Base-by-base conservation (phyloP, 53 echinoderm and acorn worm species). In the Actinopyga echinites region DNA sequence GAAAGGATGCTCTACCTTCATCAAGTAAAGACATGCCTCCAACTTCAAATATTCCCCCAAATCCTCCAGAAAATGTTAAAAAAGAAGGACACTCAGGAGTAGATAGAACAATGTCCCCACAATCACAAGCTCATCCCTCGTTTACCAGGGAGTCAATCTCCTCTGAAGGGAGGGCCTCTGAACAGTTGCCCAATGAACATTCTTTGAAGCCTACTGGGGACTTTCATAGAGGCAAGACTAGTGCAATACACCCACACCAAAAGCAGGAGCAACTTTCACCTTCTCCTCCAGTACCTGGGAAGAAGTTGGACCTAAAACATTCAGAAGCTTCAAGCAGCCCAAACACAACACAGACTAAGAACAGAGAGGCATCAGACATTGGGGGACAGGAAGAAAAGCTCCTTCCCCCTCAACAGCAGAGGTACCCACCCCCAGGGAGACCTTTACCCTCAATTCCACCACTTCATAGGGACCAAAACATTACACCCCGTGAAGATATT, bases 171-270 rank as follows among this genome's bases (percentile, higher is more conserved):
- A 49, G 49, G 49, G 57, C 19, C 6, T 8, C 33, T 19, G 30
- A 13, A 26, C 31, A 77, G 30, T 53, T 77, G n/a, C 29, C 77
- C 19, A 49, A 52, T 19, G 77, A 77, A 56, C 77, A 77, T 8
- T 77, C 54, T 55, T 54, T 77, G 55, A 77, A 77, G 49, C 53
- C 77, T 32, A 15, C 77, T 17, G 49, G 57, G 2, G 77, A 77
- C 31, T 77, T 77, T 31, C 30, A 30, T 4, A 43, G 77, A 21
- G 32, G 77, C 17, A 19, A 77, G 29, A 56, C 56, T 21, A 77
- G 56, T 77, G 77, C 77, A 56, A 77, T 77, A 54, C 49, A 71
- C 26, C 6, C 31, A 20, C 20, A 65, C 6, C 21, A 11, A 21
- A 25, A 25, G 5, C 21, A 42, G 22, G 42, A 43, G 40, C 42